A percentile compares a stretch with the other conserved stretches of the same genome.
These are phyloP conservation scores for Euborellia annulipes DNA, from an alignment of 1,140 invertebrate genomes.

Conservation along the genomic window DNA sequence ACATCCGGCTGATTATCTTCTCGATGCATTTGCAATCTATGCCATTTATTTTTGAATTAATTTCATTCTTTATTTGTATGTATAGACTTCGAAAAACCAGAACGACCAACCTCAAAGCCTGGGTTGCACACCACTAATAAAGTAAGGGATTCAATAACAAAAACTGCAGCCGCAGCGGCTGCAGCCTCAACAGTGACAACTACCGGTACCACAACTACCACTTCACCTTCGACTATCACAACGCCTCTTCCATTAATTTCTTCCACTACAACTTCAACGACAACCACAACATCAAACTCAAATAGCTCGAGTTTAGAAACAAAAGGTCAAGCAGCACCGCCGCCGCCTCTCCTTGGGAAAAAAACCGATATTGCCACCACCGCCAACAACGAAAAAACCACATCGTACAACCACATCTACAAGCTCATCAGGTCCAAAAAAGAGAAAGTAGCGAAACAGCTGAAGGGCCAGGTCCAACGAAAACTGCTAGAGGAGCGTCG, in stretches of 20 bases:
- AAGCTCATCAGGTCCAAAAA: neutral
- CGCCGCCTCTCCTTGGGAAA: slow-evolving; percentile 12
- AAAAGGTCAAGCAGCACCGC: slow-evolving; percentile 11
- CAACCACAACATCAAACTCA: slow-evolving; percentile 4
- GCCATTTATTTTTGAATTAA: too few relatives aligned
- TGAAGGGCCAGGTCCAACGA: slow-evolving; percentile 5
- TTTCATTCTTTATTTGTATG: slow-evolving; percentile 4
- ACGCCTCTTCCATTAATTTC: too few relatives aligned
- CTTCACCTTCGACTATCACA: too few relatives aligned
- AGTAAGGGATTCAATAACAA: slow-evolving; percentile 16
- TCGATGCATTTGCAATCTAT: too few relatives aligned
- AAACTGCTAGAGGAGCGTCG: neutral
- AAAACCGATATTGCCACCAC: slow-evolving; percentile 16
- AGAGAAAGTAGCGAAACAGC: neutral
- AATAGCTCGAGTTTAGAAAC: neutral
- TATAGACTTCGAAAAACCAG: slow-evolving; percentile 15
- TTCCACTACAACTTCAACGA: slow-evolving; percentile 9
- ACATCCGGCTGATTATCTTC: too few relatives aligned
- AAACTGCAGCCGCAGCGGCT: slow-evolving; percentile 10
- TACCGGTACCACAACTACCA: neutral
- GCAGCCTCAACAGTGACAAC: neutral
- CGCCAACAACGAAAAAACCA: slow-evolving; percentile 14
- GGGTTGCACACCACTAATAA: slow-evolving; percentile 14
- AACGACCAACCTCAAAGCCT: slow-evolving; percentile 14
- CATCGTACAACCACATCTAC: neutral